Evolutionary conservation across 2,888 invertebrate species (phyloP), one percentile per base, ranked within the genome.

Genomic region (Erannis defoliaria): DNA sequence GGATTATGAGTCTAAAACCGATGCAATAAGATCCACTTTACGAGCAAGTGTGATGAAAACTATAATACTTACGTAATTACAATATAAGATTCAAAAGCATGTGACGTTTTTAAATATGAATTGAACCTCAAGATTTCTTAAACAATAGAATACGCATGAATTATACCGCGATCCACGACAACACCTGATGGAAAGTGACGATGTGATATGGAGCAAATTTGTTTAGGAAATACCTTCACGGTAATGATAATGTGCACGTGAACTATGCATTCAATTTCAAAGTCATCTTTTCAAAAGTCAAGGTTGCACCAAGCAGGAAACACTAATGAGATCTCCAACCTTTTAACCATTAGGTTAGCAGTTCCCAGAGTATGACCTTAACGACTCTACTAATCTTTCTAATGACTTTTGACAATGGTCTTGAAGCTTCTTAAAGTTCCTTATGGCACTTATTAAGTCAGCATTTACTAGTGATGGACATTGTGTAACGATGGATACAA

Each of bases 201-300:
- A 19, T 10, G 18, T 9, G 9, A n/a, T n/a, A n/a, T n/a, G n/a
- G n/a, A n/a, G n/a, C n/a, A n/a, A n/a, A n/a, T n/a, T n/a, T n/a
- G n/a, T n/a, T n/a, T n/a, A n/a, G n/a, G 2, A 0, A 10, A 10
- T 14, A 19, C 4, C 5, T 1, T 6, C 5, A 16, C 18, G n/a
- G 12, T 31, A 46, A 46, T 19, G n/a, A 46, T 16, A 29, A 45
- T 45, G 10, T 18, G 12, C 46, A 31, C 31, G 19, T 46, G 46
- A 46, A 46, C 46, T 46, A 31, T n/a, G 8, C 26, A 55, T 33
- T 31, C 9, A 31, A 42, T 49, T 60, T 37, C 54, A 60, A 60
- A 60, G 60, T 42, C 60, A 54, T 60, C 55, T 53, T 54, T 26
- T 29, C 33, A 60, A 55, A 49, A 55, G 55, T 55, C 60, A 60